Conservation (phyloP, 2,113 vertebrate species). For the Cariama cristata region DNA sequence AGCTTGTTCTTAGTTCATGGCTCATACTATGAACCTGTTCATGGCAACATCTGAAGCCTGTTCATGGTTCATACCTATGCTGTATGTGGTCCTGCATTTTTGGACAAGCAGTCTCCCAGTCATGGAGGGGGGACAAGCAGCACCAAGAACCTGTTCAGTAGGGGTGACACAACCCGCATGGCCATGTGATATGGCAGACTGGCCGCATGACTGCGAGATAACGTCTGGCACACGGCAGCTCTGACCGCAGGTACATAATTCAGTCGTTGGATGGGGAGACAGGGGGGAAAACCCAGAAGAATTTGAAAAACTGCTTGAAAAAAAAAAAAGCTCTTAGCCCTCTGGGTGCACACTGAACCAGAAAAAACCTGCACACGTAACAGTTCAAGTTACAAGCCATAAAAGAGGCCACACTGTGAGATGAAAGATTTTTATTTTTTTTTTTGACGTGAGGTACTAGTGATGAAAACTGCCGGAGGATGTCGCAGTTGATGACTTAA, state of each 20-base stretch:
- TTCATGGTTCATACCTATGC: neutral
- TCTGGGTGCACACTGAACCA: neutral
- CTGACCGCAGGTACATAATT: neutral
- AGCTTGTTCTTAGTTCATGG: neutral
- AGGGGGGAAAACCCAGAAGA: slow-evolving; percentile 22
- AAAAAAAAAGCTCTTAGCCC: neutral
- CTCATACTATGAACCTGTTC: neutral
- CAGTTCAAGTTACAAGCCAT: neutral
- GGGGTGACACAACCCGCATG: neutral
- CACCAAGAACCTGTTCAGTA: neutral
- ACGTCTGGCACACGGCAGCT: neutral
- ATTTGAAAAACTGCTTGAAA: neutral
- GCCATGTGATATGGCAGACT: neutral
- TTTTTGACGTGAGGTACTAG: neutral
- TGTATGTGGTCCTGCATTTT: neutral
- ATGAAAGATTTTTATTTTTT: neutral
- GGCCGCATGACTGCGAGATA: neutral
- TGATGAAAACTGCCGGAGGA: slow-evolving; percentile 45
- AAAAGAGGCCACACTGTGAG: neutral
- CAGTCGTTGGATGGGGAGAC: neutral
- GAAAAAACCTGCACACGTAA: neutral
- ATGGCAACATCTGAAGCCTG: neutral
- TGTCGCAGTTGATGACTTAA: slow-evolving; percentile 36
- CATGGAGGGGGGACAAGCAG: neutral
- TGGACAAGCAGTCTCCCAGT: neutral